Conservation (phyloP, 2,888 invertebrate species). For the Notodonta ziczac region DNA sequence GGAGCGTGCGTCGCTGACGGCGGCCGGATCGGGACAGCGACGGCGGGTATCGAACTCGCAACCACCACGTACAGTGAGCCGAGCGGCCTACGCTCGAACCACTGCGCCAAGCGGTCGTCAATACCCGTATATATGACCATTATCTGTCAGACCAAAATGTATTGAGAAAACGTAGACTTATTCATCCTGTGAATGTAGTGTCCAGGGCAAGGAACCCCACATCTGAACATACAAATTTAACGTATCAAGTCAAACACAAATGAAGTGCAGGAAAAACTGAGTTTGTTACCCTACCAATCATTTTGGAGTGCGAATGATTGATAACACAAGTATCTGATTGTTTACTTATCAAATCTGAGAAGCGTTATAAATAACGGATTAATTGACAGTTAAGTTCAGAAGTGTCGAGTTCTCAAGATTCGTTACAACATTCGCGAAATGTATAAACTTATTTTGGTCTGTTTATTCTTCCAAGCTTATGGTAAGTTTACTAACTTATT, state of each 20-base stretch:
- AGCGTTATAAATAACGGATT: slow-evolving; percentile 26
- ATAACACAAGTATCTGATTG: slow-evolving; percentile 9
- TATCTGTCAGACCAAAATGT: no score
- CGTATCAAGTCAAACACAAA: slow-evolving; percentile 11
- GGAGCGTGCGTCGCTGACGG: no score
- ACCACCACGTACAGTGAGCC: no score
- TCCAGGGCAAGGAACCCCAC: no score
- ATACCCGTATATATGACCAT: no score
- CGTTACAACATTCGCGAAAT: slow-evolving; percentile 19
- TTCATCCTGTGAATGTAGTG: no score
- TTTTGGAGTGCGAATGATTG: slow-evolving; percentile 13
- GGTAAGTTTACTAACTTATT: slow-evolving; percentile 24
- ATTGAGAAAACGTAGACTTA: no score
- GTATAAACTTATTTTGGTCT: slow-evolving; percentile 24
- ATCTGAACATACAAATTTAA: not conserved
- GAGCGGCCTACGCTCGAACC: no score
- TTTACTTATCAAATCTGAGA: slow-evolving; percentile 12
- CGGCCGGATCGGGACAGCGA: no score
- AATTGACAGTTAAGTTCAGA: slow-evolving; percentile 11
- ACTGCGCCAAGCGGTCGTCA: no score
- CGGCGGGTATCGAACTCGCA: no score
- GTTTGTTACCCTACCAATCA: slow-evolving; percentile 35
- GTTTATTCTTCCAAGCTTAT: slow-evolving; percentile 22
- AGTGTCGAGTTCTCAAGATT: slow-evolving; percentile 11
- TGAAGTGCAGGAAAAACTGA: slow-evolving; percentile 27